Evolutionary conservation across 1,140 invertebrate genomes (phyloP), one percentile per base, ranked within the genome.

Genomic region (Drosophila nannoptera): DNA sequence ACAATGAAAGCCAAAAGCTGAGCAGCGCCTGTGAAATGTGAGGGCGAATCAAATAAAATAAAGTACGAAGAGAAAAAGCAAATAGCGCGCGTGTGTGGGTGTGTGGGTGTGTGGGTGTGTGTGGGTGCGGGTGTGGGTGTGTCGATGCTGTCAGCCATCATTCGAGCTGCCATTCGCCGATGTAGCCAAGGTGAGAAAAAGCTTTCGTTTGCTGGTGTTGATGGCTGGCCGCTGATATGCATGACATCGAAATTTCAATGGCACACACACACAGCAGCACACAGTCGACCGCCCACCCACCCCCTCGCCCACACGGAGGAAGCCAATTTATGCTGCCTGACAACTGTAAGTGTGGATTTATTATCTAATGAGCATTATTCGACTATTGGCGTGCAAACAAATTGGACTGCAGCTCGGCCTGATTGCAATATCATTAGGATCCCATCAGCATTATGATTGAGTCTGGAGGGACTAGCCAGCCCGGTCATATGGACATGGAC

Each of bases 21-120:
- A 43, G 49, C n/a, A 32, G 32, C 52, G 32, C 32, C 32, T 66
- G 76, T 70, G 55, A 74, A 78, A 80, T 74, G 65, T 82, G 74
- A 69, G 76, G 64, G 76, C 72, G 73, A 83, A 83, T 84, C 65
- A 81, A 81, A 81, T 77, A 59, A 81, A 81, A 77, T 81, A 58
- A 65, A 70, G 58, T 50, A 66, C 45, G 9, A 46, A 46, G 2
- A 45, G 22, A 45, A 22, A 45, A 45, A 45, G 16, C 49, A 70
- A 66, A 65, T 70, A 70, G 62, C 50, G 46, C 32, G 38, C 31
- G 50, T 35, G 16, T 36, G 38, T 16, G 49, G 33, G 38, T 12
- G 49, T n/a, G n/a, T 11, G 33, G 36, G 11, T 33, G 7, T 22
- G 16, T 43, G 60, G 9, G 35, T 32, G 42, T 16, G 9, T 4